Evolutionary conservation across 2,888 invertebrate genomes (phyloP).

Genomic region (Protonemura montana): DNA sequence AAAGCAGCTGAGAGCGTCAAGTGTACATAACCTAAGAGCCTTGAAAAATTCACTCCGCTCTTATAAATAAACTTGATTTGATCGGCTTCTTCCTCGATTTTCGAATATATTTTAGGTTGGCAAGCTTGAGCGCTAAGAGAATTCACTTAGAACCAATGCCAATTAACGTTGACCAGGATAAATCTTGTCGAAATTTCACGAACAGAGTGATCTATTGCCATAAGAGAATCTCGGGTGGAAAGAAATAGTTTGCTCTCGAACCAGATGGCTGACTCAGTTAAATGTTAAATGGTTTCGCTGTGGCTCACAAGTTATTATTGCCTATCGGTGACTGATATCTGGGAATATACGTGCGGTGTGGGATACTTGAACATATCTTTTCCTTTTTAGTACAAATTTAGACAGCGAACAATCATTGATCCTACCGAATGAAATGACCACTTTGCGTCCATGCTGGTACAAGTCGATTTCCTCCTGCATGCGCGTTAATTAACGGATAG

Average conservation of each 20-base stretch:
- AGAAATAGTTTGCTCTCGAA: neutral
- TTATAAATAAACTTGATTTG: neutral
- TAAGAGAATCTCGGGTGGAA: neutral
- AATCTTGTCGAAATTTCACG: conserved; percentile 7
- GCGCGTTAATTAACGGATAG: neutral
- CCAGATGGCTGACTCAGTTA: neutral
- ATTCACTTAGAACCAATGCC: conserved; percentile 29
- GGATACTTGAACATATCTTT: neutral
- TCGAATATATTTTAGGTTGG: neutral
- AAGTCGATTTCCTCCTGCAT: neutral
- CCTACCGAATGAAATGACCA: neutral
- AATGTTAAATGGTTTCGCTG: neutral
- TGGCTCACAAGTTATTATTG: neutral
- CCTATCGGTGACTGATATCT: neutral
- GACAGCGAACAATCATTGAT: neutral
- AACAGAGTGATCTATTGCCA: neutral
- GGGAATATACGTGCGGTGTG: neutral
- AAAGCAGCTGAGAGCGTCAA: too few species aligned
- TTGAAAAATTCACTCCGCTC: too few species aligned
- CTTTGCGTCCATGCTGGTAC: neutral
- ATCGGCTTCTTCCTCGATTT: conserved; percentile 7
- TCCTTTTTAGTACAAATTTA: neutral
- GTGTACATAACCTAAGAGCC: too few species aligned
- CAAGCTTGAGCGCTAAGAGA: neutral
- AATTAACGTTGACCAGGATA: conserved; percentile 8